phyloP scores from a whole-genome alignment of 1,140 invertebrate genomes.

The Heliconius himera region DNA sequence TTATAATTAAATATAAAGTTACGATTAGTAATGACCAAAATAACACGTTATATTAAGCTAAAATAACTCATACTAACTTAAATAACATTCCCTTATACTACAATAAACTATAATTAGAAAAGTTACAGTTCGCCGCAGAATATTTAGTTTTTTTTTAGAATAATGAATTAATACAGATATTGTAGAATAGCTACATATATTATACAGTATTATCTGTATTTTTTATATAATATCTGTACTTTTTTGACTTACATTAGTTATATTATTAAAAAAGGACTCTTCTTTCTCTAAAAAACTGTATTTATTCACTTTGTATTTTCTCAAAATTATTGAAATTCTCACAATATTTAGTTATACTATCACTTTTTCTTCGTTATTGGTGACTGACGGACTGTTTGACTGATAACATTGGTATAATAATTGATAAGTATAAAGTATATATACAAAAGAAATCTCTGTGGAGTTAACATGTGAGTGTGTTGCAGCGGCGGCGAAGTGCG shows the following conservation, averaged over 20 bases:
- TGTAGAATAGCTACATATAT: background rate
- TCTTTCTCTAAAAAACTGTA: background rate
- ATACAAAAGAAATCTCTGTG: background rate
- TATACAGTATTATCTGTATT: too few relatives aligned
- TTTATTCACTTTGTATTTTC: background rate
- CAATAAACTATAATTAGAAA: background rate
- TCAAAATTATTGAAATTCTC: background rate
- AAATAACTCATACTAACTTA: background rate
- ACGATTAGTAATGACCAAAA: background rate
- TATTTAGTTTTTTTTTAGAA: background rate
- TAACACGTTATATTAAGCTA: background rate
- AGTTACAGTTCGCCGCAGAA: background rate
- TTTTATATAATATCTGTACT: background rate
- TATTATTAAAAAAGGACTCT: background rate
- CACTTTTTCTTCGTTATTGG: background rate
- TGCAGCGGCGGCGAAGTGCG: constrained; percentile 91
- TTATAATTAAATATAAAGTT: too few relatives aligned
- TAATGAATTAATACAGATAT: too few relatives aligned
- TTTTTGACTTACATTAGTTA: background rate
- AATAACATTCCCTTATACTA: background rate
- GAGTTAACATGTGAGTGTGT: constrained; percentile 66
- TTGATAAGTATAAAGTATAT: background rate
- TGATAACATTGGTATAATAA: background rate
- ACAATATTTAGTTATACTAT: background rate
- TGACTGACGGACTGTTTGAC: too few relatives aligned